Conservation (phyloP, 2,113 vertebrate genomes). For the Rhynchopsitta pachyrhyncha region DNA sequence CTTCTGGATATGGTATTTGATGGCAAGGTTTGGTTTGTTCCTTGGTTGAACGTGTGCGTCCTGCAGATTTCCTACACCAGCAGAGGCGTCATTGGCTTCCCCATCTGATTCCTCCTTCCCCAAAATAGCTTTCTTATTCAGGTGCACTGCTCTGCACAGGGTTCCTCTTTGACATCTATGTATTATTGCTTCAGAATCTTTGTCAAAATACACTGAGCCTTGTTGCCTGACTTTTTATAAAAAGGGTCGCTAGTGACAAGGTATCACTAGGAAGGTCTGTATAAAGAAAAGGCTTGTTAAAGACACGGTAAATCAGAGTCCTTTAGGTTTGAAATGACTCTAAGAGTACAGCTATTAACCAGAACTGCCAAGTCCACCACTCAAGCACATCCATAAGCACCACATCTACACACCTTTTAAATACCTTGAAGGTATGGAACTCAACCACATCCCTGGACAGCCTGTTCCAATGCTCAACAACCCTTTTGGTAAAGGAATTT, state of each 20-base stretch:
- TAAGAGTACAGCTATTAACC: neutral
- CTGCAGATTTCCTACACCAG: neutral
- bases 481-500: neutral
- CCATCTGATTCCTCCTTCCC: neutral
- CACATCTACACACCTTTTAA: neutral
- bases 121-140: neutral
- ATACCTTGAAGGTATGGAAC: neutral
- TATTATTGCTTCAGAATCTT: neutral
- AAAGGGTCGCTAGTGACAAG: neutral
- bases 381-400: neutral
- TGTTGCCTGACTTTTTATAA: neutral
- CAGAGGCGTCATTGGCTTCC: neutral
- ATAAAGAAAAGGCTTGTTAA: neutral
- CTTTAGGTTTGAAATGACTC: neutral
- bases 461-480: neutral
- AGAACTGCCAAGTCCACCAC: neutral
- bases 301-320: neutral
- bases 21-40: neutral
- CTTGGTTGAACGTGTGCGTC: neutral
- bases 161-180: neutral
- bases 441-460: neutral
- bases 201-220: neutral
- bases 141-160: neutral
- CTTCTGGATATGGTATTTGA: neutral
- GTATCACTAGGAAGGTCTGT: neutral